phyloP scores from a whole-genome alignment of 2,888 invertebrate species.

The Plagodis pulveraria region DNA sequence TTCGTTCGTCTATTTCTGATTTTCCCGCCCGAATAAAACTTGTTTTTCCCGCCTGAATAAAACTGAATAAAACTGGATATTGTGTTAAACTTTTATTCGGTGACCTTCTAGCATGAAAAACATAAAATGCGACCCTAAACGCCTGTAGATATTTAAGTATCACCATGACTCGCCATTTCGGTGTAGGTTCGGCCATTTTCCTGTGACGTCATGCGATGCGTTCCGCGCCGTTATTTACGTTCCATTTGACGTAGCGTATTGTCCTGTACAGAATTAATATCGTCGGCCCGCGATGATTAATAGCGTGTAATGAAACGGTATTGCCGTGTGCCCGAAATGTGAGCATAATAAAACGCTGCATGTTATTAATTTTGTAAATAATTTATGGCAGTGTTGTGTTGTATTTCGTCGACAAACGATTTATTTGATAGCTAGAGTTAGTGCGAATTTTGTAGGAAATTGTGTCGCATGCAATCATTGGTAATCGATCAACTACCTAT shows the following conservation, averaged over 20 bases:
- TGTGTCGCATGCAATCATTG: too few relatives aligned
- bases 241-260: conserved; percentile 47
- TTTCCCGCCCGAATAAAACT: too few relatives aligned
- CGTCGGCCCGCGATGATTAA: conserved; percentile 48
- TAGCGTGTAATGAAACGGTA: conserved; percentile 44
- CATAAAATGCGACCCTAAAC: too few relatives aligned
- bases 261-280: conserved; percentile 44
- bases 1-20: too few relatives aligned
- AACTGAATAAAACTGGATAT: too few relatives aligned
- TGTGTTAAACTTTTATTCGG: too few relatives aligned
- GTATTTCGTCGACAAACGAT: neutral
- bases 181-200: conserved; percentile 37
- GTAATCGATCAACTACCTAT: too few relatives aligned
- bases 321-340: conserved; percentile 26
- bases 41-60: too few relatives aligned
- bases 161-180: conserved; percentile 33
- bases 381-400: conserved; percentile 9
- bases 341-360: conserved; percentile 12
- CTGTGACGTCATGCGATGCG: conserved; percentile 35
- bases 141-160: neutral
- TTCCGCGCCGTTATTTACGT: conserved; percentile 45
- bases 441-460: too few relatives aligned
- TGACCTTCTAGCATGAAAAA: too few relatives aligned
- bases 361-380: conserved; percentile 19
- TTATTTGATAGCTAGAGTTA: neutral